Evolutionary conservation across 1,140 invertebrate species (phyloP), one percentile per base, ranked within the genome.

Genomic region (Atta colombica): DNA sequence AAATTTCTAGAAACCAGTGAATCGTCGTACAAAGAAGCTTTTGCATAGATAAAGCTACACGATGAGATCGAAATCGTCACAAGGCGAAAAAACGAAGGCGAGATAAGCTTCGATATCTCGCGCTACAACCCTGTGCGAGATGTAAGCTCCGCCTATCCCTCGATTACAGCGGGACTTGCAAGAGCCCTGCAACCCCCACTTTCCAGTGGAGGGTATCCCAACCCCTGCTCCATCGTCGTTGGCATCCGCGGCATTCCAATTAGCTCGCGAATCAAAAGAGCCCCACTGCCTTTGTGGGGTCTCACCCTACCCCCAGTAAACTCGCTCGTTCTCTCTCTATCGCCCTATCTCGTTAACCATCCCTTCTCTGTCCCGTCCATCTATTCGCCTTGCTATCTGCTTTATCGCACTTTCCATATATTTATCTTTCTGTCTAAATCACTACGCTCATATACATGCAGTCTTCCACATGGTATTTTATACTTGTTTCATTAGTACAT

Each of bases 191-290:
- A 87, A 81, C 61, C 88, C 86, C 84, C 69, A 87, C 74, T 87
- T 71, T 81, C 74, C 82, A 51, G 58, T 49, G 60, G 55, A 53
- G 78, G 80, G 68, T 78, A 77, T 86, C 88, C 74, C 91, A 94
- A 93, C 91, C 85, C 93, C 92, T 90, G 89, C 93, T 92, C 90
- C 92, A 94, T 93, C 93, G 94, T 92, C 94, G 94, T 94, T 94
- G 94, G 94, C 94, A 95, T 95, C 94, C 94, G 92, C 93, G 94
- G 94, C 94, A 95, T 95, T 95, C 94, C 94, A 95, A 95, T 95
- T 95, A 95, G 94, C 94, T 95, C 93, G 94, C 94, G 94, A 95
- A 95, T 95, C 94, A 95, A 95, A 95, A 95, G 94, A 95, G 94
- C 94, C 94, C 92, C 93, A 94, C 91, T 94, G 94, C 94, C 94